Conservation (phyloP, 2,797 vertebrate species). For the Galaxias olidus region DNA sequence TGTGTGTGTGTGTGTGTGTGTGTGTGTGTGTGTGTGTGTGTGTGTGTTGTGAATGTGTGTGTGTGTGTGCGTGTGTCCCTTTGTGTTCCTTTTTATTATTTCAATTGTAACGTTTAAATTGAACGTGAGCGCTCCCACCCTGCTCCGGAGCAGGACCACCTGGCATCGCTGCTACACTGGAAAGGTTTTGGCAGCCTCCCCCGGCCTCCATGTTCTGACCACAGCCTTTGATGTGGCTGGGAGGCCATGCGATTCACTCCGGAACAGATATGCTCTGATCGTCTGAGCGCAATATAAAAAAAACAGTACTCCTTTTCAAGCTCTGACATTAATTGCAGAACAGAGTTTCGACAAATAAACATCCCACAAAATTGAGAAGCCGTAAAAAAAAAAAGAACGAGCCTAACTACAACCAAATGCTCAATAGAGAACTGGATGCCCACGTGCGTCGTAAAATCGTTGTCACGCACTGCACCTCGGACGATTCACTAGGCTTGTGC, state of each 20-base stretch:
- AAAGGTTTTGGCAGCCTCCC: slow-evolving; percentile 16
- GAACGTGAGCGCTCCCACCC: slow-evolving; percentile 28
- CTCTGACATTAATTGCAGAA: slow-evolving; percentile 33
- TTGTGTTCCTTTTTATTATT: slow-evolving; percentile 36
- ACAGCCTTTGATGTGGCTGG: slow-evolving; percentile 38
- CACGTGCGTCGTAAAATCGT: slow-evolving; percentile 3
- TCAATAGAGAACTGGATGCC: background rate
- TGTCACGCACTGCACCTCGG: slow-evolving; percentile 20
- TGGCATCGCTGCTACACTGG: slow-evolving; percentile 5
- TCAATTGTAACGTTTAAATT: slow-evolving; percentile 36
- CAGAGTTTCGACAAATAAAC: slow-evolving; percentile 34
- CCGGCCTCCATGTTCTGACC: slow-evolving; percentile 15
- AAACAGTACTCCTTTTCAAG: background rate
- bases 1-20: slow-evolving; percentile 1
- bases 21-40: background rate
- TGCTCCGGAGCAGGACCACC: slow-evolving; percentile 36
- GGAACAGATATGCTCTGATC: slow-evolving; percentile 17
- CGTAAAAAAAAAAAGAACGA: slow-evolving; percentile 24
- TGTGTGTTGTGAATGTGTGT: slow-evolving; percentile 3
- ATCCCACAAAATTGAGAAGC: slow-evolving; percentile 11
- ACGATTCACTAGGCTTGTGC: too few species aligned
- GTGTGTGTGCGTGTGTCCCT: slow-evolving; percentile 12
- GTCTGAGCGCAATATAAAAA: slow-evolving; percentile 29
- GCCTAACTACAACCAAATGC: slow-evolving; percentile 44
- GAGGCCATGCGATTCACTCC: slow-evolving; percentile 3